Evolutionary conservation across 2,113 vertebrate genomes (phyloP), one percentile per base, ranked within the genome.

Genomic region (Ovibos moschatus): DNA sequence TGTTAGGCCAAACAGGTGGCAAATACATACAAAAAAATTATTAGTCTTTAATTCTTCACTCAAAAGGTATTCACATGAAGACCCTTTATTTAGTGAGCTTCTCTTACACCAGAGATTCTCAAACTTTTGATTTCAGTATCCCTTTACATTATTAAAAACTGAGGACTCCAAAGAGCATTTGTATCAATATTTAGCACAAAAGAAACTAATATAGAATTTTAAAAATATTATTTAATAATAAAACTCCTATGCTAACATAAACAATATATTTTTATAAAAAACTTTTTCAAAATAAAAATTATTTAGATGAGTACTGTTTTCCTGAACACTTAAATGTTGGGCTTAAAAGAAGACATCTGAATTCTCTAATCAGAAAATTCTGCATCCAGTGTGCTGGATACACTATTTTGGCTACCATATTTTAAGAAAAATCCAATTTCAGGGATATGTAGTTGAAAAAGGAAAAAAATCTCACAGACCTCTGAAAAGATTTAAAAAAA

Each of bases 171-270:
- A 93, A 91, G 55, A 67, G n/a, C 8, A 93, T 92, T 33, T 90
- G 23, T 89, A 28, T 28, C 36, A 86, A 30, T 85, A 94, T 94
- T 95, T 60, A 94, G 17, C 14, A 79, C 21, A 43, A 47, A 64
- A 91, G 28, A 97, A 91, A 71, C 43, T 58, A 58, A 87, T 91
- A 86, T 4, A 16, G 1, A 78, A 92, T 51, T 86, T 94, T 67
- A 2, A 93, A 95, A 86, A 64, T 82, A 76, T 25, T 82, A 76
- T 40, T 97, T 83, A 91, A 67, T 89, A 90, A 86, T 76, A 96
- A 83, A 87, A 87, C 23, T 89, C 33, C n/a, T 40, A 27, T 58
- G 13, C 91, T 91, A 88, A 90, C 7, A n/a, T 62, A 87, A 82
- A 47, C 25, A 50, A 95, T 12, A n/a, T 55, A n/a, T 40, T 64